Percentiles rank a stretch among this genome's conserved stretches.
phyloP scores from a whole-genome alignment of 2,113 vertebrate genomes.

The Oryzias javanicus region DNA sequence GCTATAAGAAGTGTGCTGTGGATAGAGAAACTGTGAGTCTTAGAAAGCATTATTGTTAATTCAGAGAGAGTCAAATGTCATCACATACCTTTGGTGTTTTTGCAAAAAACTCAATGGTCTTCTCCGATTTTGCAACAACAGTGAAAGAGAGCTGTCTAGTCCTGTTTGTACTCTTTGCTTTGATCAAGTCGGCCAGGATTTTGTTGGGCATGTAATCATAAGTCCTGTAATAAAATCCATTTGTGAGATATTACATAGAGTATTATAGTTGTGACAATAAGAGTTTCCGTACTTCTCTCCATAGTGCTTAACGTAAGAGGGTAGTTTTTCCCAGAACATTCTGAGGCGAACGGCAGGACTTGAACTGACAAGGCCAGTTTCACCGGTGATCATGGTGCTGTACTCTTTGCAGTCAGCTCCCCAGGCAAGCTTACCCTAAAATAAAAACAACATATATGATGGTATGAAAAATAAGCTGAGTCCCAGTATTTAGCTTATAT shows the following conservation, averaged over 20 bases:
- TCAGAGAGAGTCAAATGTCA: not conserved
- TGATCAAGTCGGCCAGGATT: constrained; percentile 55
- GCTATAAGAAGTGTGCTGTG: constrained; percentile 67
- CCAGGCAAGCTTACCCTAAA: constrained; percentile 70
- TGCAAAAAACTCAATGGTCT: constrained; percentile 65
- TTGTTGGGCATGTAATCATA: constrained; percentile 57
- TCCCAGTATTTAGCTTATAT: no score
- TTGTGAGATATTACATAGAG: constrained; percentile 2
- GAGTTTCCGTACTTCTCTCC: constrained; percentile 62
- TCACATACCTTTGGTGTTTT: constrained; percentile 71
- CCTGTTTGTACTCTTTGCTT: constrained; percentile 57
- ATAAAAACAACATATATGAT: constrained; percentile 6
- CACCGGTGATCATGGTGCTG: constrained; percentile 53
- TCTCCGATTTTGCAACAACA: constrained; percentile 66
- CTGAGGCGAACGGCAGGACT: constrained; percentile 74
- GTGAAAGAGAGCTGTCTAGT: constrained; percentile 65
- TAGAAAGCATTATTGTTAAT: not conserved
- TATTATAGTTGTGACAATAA: not conserved
- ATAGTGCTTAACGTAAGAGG: constrained; percentile 43
- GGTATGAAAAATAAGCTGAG: not conserved
- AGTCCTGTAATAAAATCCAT: constrained; percentile 58
- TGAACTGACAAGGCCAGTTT: constrained; percentile 72
- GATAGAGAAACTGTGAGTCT: constrained; percentile 13
- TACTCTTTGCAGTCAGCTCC: constrained; percentile 77
- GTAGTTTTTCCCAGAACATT: constrained; percentile 67